These are phyloP conservation scores for Brachionichthys hirsutus DNA, from an alignment of 2,113 vertebrate species.

Conservation along the genomic window DNA sequence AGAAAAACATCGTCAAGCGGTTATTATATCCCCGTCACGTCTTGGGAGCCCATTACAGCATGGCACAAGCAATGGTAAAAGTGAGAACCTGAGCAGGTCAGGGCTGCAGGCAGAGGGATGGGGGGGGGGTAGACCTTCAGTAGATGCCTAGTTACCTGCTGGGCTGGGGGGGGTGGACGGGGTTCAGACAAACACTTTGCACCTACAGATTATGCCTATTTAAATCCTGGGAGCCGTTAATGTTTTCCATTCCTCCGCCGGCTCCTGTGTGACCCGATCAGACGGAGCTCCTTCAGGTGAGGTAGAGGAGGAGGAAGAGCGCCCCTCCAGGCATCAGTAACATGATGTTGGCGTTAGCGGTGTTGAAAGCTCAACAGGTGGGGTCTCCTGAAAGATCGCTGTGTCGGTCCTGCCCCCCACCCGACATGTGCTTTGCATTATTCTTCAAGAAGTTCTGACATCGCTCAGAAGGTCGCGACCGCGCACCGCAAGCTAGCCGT, in stretches of 20 bases:
- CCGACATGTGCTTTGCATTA: conserved; percentile 90
- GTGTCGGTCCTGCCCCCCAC: conserved; percentile 72
- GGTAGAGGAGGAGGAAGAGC: too few relatives aligned
- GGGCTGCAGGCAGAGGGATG: conserved; percentile 34
- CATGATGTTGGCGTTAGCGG: conserved; percentile 83
- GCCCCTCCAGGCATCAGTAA: conserved; percentile 77
- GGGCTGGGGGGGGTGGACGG: conserved; percentile 40
- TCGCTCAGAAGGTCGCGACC: conserved; percentile 66
- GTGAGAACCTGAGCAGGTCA: conserved; percentile 52
- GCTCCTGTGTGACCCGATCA: conserved; percentile 19
- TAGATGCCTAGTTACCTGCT: conserved; percentile 34
- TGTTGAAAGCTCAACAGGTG: conserved; percentile 88
- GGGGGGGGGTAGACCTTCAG: conserved; percentile 18
- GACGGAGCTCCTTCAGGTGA: too few relatives aligned
- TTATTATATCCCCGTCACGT: conserved; percentile 77
- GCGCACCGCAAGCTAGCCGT: conserved; percentile 58
- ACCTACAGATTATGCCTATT: conserved; percentile 50
- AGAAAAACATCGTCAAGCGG: conserved; percentile 71
- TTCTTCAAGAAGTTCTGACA: conserved; percentile 86
- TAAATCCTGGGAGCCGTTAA: conserved; percentile 40
- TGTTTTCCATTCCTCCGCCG: conserved; percentile 17
- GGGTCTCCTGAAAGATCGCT: conserved; percentile 86
- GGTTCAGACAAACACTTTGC: conserved; percentile 51
- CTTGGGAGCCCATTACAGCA: conserved; percentile 72
- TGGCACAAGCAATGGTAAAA: conserved; percentile 67